phyloP scores from a whole-genome alignment of 2,113 vertebrate species.

The Ramphastos sulfuratus region DNA sequence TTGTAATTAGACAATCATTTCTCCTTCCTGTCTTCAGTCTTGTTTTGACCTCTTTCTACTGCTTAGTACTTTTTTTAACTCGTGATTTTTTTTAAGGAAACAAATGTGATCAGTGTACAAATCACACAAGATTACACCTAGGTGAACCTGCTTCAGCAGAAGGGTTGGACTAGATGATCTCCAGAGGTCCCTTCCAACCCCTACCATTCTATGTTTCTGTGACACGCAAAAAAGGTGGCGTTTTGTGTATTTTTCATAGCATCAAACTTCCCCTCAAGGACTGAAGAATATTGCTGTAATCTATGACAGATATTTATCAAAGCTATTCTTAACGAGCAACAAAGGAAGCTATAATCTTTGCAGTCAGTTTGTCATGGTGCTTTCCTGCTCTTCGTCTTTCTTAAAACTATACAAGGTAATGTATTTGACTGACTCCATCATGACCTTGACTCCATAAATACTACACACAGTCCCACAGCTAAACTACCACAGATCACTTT shows the following conservation, averaged over 20 bases:
- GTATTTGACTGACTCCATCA: not conserved
- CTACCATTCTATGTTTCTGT: no score
- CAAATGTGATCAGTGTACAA: not conserved
- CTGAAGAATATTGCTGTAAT: not conserved
- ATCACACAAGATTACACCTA: not conserved
- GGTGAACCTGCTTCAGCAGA: no score
- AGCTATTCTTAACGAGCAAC: not conserved
- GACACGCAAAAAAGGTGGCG: not conserved
- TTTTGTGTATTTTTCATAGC: not conserved
- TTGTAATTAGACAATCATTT: conserved; percentile 16
- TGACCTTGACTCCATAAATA: not conserved
- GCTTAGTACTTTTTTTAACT: not conserved
- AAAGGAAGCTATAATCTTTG: not conserved
- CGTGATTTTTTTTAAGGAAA: not conserved
- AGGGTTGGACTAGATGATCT: no score
- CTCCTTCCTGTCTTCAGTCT: not conserved
- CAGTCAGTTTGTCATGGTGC: not conserved
- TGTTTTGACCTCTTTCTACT: not conserved
- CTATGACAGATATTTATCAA: not conserved
- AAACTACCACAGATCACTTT: not conserved
- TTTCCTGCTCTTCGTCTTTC: not conserved
- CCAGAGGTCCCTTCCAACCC: no score
- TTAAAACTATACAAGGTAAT: not conserved
- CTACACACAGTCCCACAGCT: not conserved
- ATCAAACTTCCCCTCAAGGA: not conserved